Conservation (phyloP, 2,888 invertebrate genomes). For the Myopa testacea region DNA sequence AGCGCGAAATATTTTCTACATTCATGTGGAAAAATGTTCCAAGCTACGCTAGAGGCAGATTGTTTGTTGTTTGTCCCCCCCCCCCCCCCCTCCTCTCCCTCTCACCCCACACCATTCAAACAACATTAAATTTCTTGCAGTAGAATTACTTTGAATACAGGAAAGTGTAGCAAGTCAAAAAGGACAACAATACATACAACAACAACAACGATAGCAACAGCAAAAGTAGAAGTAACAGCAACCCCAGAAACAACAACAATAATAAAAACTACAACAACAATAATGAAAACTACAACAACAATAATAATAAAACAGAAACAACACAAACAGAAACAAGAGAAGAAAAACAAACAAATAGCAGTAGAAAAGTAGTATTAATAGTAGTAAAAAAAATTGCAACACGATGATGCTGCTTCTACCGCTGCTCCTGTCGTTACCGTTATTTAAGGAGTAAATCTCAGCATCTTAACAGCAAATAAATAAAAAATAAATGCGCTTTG, state of each 20-base stretch:
- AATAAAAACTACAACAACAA: slow-evolving; percentile 17
- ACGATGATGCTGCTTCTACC: not conserved
- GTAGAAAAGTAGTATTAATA: slow-evolving; percentile 1
- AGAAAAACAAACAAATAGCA: not conserved
- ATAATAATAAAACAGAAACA: not conserved
- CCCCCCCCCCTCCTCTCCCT: too few species aligned
- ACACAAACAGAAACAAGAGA: not conserved
- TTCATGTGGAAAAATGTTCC: too few species aligned
- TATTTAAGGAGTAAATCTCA: slow-evolving; percentile 31
- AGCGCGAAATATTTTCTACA: too few species aligned
- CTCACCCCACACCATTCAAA: too few species aligned
- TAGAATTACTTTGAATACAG: too few species aligned
- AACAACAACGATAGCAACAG: too few species aligned
- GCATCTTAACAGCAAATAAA: slow-evolving; percentile 18
- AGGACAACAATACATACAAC: too few species aligned
- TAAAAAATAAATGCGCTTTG: not conserved
- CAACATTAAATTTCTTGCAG: too few species aligned
- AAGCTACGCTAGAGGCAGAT: too few species aligned
- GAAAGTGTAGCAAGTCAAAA: too few species aligned
- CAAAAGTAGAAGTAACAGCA: too few species aligned
- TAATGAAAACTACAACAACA: slow-evolving; percentile 18
- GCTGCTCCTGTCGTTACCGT: not conserved
- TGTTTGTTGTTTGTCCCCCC: too few species aligned
- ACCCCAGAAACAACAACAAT: not conserved
- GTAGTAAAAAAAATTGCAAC: not conserved